phyloP scores from a whole-genome alignment of 2,888 invertebrate genomes.

The Rhorus exstirpatorius region DNA sequence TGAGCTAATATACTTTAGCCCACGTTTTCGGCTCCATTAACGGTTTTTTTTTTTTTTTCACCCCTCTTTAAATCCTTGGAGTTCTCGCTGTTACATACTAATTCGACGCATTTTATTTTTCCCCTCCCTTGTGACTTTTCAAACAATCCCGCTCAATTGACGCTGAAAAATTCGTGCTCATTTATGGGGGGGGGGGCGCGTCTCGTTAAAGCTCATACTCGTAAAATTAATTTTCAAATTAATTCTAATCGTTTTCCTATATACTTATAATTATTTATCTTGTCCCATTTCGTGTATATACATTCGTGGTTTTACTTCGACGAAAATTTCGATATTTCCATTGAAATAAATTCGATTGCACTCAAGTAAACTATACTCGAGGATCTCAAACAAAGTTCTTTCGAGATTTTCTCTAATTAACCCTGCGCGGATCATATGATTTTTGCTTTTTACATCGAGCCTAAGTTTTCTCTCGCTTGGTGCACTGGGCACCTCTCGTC shows the following conservation, averaged over 20 bases:
- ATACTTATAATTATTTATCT: neutral
- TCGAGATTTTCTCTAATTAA: too few species aligned
- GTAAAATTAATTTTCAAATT: conserved; percentile 36
- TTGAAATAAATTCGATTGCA: too few species aligned
- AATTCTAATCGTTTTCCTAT: conserved; percentile 14
- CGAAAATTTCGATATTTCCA: too few species aligned
- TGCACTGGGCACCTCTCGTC: too few species aligned
- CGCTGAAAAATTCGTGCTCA: conserved; percentile 57
- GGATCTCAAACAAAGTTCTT: too few species aligned
- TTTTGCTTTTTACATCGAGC: too few species aligned
- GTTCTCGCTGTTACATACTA: conserved; percentile 38
- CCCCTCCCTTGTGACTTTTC: conserved; percentile 55
- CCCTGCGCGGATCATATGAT: too few species aligned
- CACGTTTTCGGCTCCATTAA: conserved; percentile 64
- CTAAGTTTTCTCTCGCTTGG: too few species aligned
- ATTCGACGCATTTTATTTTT: conserved; percentile 56
- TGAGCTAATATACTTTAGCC: conserved; percentile 59
- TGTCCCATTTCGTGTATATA: too few species aligned
- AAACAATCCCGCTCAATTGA: conserved; percentile 61
- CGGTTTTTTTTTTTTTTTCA: conserved; percentile 41
- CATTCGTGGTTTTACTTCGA: too few species aligned
- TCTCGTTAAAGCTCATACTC: conserved; percentile 10
- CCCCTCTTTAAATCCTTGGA: conserved; percentile 19
- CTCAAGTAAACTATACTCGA: too few species aligned
- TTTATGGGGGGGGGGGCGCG: neutral